Conservation (phyloP, 1,140 invertebrate species). For the Drepana arcuata region DNA sequence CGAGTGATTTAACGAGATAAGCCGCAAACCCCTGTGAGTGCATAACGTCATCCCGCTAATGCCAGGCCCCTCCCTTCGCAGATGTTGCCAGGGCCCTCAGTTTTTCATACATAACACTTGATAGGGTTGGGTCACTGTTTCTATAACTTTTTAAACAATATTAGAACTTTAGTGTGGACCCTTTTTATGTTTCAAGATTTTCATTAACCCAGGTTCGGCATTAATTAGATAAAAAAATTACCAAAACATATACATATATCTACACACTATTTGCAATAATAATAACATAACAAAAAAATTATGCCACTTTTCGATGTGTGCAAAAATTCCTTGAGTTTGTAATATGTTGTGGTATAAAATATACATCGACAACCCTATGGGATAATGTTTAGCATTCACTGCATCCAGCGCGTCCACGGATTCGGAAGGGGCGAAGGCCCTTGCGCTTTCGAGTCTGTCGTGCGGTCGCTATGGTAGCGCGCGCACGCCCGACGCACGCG, state of each 20-base stretch:
- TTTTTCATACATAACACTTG: constrained; percentile 48
- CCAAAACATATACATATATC: too few relatives aligned
- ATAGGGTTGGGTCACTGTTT: constrained; percentile 22
- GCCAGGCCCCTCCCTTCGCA: constrained; percentile 58
- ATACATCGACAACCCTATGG: too few relatives aligned
- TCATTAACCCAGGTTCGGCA: too few relatives aligned
- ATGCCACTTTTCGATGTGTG: too few relatives aligned
- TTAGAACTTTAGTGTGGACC: too few relatives aligned
- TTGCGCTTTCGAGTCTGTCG: constrained; percentile 52
- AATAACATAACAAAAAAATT: too few relatives aligned
- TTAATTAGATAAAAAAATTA: too few relatives aligned
- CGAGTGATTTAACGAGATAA: constrained; percentile 61
- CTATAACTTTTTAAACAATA: too few relatives aligned
- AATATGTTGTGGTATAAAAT: too few relatives aligned
- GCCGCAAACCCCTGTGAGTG: constrained; percentile 59
- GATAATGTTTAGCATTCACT: constrained; percentile 59
- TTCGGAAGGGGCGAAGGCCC: constrained; percentile 64
- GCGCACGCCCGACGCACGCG: constrained; percentile 37
- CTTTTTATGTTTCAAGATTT: too few relatives aligned
- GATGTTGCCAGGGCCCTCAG: constrained; percentile 53
- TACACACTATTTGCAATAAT: too few relatives aligned
- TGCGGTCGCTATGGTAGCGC: constrained; percentile 47
- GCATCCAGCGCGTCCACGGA: constrained; percentile 59
- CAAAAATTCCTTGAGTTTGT: too few relatives aligned
- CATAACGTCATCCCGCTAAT: constrained; percentile 69